A percentile compares a stretch with the other conserved stretches of the same genome.
Evolutionary conservation across 2,113 vertebrate species (phyloP).

Genomic region (Chelonoidis abingdonii): DNA sequence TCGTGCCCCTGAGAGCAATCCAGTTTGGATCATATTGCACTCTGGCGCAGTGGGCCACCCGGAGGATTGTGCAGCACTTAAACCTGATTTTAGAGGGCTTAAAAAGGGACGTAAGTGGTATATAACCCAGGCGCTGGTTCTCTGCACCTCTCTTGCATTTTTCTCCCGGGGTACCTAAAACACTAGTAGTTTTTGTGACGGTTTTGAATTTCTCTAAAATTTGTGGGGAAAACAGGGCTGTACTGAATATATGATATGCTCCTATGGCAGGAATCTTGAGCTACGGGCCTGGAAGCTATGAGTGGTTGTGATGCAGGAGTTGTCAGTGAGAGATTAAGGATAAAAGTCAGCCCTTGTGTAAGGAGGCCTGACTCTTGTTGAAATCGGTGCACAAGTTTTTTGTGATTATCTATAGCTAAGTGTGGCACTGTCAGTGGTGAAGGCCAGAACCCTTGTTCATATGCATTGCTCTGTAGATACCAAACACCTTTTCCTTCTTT

Average conservation of each 20-base stretch:
- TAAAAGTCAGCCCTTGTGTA: background rate
- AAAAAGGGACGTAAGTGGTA: background rate
- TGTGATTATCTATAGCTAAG: background rate
- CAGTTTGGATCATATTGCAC: background rate
- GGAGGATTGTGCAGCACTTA: background rate
- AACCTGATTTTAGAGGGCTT: background rate
- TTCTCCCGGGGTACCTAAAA: background rate
- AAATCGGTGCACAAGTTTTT: background rate
- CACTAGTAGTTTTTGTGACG: background rate
- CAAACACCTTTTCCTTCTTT: background rate
- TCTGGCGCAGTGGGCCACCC: fast-evolving
- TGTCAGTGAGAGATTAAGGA: background rate
- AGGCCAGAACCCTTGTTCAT: background rate
- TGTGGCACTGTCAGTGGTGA: background rate
- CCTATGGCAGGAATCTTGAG: background rate
- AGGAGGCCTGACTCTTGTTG: background rate
- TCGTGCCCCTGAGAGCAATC: fast-evolving
- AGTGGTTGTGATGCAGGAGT: background rate
- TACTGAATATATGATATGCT: background rate
- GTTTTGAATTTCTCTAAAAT: background rate
- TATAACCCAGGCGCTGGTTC: background rate
- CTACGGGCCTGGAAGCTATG: background rate
- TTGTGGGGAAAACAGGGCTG: background rate
- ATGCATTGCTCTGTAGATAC: background rate
- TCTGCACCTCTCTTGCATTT: background rate